phyloP scores from a whole-genome alignment of 1,140 invertebrate species.

The Amphibalanus amphitrite region DNA sequence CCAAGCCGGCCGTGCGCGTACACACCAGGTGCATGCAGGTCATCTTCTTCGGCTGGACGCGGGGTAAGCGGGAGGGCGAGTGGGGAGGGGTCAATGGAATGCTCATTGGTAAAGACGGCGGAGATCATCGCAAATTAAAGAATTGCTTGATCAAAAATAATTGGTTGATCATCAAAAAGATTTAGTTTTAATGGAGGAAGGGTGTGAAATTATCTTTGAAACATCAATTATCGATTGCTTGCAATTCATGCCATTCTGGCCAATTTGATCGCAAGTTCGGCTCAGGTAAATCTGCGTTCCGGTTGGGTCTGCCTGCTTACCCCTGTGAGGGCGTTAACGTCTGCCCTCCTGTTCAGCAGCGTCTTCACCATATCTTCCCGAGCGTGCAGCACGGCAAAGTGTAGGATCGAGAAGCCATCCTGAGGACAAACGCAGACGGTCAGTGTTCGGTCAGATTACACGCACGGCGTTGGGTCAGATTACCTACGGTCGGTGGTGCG shows the following conservation, averaged over 20 bases:
- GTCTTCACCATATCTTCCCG: slow-evolving; percentile 88
- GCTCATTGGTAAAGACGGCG: too few relatives aligned
- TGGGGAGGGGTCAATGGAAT: too few relatives aligned
- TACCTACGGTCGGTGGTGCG: too few relatives aligned
- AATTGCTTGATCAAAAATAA: neutral
- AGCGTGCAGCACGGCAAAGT: slow-evolving; percentile 81
- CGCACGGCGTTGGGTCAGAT: too few relatives aligned
- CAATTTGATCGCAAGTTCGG: too few relatives aligned
- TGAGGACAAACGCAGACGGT: slow-evolving; percentile 31
- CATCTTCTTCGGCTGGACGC: slow-evolving; percentile 21
- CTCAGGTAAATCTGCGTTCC: neutral
- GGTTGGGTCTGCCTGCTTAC: slow-evolving; percentile 39
- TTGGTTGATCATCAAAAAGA: neutral
- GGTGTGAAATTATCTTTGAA: too few relatives aligned
- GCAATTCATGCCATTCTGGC: too few relatives aligned
- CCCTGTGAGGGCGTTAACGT: slow-evolving; percentile 76
- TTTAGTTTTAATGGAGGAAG: too few relatives aligned
- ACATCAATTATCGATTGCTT: too few relatives aligned
- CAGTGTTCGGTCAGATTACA: too few relatives aligned
- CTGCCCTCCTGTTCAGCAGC: slow-evolving; percentile 70
- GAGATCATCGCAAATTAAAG: too few relatives aligned
- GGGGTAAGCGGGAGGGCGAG: too few relatives aligned
- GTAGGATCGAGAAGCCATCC: slow-evolving; percentile 87
- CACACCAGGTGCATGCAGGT: slow-evolving; percentile 15
- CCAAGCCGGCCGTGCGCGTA: slow-evolving; percentile 14